Evolutionary conservation across 2,113 vertebrate genomes (phyloP).

Genomic region (Clarias gariepinus): DNA sequence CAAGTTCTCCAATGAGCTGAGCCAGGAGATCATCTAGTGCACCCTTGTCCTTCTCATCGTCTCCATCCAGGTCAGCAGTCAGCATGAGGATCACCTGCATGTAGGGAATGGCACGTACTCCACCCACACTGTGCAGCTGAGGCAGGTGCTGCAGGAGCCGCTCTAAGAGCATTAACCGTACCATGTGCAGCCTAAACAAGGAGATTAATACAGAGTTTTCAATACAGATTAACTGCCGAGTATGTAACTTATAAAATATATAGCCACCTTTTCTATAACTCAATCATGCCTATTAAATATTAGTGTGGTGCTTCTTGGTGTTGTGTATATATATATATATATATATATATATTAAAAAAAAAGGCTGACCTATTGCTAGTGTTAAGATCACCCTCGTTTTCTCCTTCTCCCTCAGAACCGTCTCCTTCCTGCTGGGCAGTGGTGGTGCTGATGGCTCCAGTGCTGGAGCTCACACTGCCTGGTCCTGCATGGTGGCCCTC

Average conservation of each 20-base stretch:
- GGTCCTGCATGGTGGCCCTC: constrained; percentile 93
- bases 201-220: not conserved
- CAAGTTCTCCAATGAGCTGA: constrained; percentile 91
- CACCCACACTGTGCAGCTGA: constrained; percentile 90
- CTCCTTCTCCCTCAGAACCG: constrained; percentile 90
- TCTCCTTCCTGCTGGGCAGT: constrained; percentile 96
- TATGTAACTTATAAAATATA: not conserved
- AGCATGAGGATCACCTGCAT: constrained; percentile 99
- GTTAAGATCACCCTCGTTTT: constrained; percentile 90
- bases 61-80: constrained; percentile 94
- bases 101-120: constrained; percentile 95
- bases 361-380: constrained; percentile 87
- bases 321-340: not conserved
- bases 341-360: no score
- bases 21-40: constrained; percentile 93
- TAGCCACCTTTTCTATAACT: not conserved
- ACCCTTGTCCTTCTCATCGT: constrained; percentile 98
- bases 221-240: not conserved
- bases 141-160: constrained; percentile 90
- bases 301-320: not conserved
- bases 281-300: not conserved
- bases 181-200: constrained; percentile 88
- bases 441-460: constrained; percentile 93
- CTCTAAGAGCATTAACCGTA: constrained; percentile 94
- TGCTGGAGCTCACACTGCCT: constrained; percentile 96